Evolutionary conservation across 64 coral and sea anemone species (phyloP), one percentile per base, ranked within the genome.

Genomic region (Pocillopora damicornis): DNA sequence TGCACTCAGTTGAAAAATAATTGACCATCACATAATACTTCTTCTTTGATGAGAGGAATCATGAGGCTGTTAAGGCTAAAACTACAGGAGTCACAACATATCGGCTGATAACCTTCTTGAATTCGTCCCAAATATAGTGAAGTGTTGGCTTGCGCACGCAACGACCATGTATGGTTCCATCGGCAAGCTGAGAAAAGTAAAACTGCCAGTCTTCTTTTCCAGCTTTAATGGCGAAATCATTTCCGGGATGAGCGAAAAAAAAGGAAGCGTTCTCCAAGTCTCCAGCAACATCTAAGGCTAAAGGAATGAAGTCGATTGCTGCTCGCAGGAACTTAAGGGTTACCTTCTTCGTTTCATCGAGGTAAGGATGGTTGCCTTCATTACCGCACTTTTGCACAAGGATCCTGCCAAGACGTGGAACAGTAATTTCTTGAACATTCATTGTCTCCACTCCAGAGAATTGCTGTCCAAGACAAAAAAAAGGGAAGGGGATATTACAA

Each of bases 181-280:
- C 16, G 17, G 5, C 16, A 15, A 60, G 56, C 15, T 12, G 58
- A 45, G 11, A 61, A 11, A 81, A 81, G 38, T 61, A 23, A 58
- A 61, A 81, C 79, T 81, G 56, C 79, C 79, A 81, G 57, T 81
- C 56, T 30, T 59, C 79, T 23, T 81, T 35, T 20, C 79, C 79
- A 30, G 79, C 79, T 1, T 22, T 10, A 13, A 81, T 30, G 4
- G 35, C 79, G 26, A 81, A 81, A 51, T 81, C 79, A 26, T 7
- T 81, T 11, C 79, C 79, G n/a, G 79, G 58, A 9, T 81, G 79
- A 12, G 58, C 61, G 57, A 61, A 35, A n/a, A 81, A 17, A 22
- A 81, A 81, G n/a, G 79, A 58, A n/a, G 58, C 57, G 79, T 81
- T 81, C 61, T 7, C 25, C 17, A 81, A 13, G 61, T 81, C 10